These are phyloP conservation scores for Gymnogyps californianus DNA, from an alignment of 2,113 vertebrate species.

Conservation along the genomic window DNA sequence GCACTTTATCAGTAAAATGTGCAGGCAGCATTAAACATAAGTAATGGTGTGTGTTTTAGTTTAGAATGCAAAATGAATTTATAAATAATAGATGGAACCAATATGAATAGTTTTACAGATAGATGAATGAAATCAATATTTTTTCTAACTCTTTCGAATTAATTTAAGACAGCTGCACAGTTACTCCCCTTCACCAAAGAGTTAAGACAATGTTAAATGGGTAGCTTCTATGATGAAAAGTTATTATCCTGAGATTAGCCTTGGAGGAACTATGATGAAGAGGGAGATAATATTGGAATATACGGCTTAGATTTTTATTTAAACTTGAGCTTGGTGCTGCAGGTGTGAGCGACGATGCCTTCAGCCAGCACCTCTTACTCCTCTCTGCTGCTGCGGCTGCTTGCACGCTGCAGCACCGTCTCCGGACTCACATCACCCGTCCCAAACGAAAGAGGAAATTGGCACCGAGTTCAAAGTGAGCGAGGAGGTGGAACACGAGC, in stretches of 20 bases:
- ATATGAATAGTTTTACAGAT: neutral
- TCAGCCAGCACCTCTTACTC: neutral
- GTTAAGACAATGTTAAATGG: neutral
- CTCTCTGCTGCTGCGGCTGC: neutral
- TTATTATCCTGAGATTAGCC: neutral
- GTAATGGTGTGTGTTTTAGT: neutral
- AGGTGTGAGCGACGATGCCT: neutral
- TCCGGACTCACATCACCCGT: neutral
- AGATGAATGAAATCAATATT: neutral
- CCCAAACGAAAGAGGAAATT: neutral
- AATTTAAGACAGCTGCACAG: neutral
- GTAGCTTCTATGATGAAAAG: neutral
- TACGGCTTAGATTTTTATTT: neutral
- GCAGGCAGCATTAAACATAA: neutral
- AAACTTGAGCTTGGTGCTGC: neutral
- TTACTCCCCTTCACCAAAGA: neutral
- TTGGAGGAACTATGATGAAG: neutral
- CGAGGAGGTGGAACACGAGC: neutral
- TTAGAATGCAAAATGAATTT: conserved; percentile 1
- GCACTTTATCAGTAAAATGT: neutral
- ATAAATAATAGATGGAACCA: neutral
- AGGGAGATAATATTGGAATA: neutral
- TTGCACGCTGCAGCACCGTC: rapidly evolving
- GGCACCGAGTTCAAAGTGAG: neutral
- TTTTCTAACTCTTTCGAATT: neutral